These are phyloP conservation scores for Lethocerus indicus DNA, from an alignment of 1,140 invertebrate species.

Conservation along the genomic window DNA sequence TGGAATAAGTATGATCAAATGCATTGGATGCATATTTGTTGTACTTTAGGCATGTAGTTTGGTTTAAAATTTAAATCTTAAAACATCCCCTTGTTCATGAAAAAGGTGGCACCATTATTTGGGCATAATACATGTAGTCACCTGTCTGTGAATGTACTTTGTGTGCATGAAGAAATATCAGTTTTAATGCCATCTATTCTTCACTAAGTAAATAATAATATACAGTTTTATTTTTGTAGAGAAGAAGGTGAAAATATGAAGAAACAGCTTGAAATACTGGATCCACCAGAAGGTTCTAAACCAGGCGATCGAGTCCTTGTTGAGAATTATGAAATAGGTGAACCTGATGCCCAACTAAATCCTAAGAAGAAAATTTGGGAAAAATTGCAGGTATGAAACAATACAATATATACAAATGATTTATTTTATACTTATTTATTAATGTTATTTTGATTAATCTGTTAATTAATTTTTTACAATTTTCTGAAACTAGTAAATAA, in stretches of 20 bases:
- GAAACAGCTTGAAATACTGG: slow-evolving; percentile 67
- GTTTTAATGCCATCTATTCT: no score
- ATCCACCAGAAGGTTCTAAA: slow-evolving; percentile 47
- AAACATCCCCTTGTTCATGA: no score
- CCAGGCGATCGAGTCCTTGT: slow-evolving; percentile 68
- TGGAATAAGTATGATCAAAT: no score
- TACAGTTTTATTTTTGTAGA: slow-evolving; percentile 20
- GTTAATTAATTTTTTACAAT: slow-evolving; percentile 1
- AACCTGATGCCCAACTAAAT: slow-evolving; percentile 74
- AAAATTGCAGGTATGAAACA: slow-evolving; percentile 44
- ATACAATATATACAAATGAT: neutral
- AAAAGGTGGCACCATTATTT: no score
- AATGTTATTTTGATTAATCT: neutral
- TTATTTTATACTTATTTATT: neutral
- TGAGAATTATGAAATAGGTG: slow-evolving; percentile 63
- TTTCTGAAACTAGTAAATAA: slow-evolving; percentile 7
- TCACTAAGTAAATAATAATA: no score
- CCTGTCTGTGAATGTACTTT: no score
- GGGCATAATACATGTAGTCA: no score
- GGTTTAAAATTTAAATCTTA: no score
- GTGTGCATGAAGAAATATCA: no score
- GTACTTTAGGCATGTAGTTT: no score
- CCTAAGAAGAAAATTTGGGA: slow-evolving; percentile 99
- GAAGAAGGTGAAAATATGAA: slow-evolving; percentile 39
- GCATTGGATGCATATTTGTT: no score